Conservation (phyloP, 2,113 vertebrate genomes). For the Axis porcinus region DNA sequence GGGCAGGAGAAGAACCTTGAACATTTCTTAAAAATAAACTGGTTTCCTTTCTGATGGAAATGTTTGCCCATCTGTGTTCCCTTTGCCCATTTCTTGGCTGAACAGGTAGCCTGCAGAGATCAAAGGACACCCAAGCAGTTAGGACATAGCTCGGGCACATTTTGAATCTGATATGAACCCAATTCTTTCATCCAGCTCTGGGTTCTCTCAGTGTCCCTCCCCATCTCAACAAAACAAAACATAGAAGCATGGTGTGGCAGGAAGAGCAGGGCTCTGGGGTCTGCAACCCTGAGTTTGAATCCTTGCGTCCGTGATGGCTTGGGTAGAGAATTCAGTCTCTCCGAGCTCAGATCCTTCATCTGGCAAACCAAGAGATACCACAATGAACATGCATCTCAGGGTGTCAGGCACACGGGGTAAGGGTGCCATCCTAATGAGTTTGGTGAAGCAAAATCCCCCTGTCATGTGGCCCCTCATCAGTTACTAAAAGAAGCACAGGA, state of each 20-base stretch:
- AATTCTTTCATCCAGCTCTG: background rate
- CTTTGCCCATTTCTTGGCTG: background rate
- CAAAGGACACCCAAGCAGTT: rapidly evolving
- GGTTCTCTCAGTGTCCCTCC: background rate
- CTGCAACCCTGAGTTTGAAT: background rate
- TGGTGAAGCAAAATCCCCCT: background rate
- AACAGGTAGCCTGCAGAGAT: background rate
- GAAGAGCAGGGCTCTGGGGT: background rate
- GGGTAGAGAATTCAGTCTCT: background rate
- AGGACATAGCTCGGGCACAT: rapidly evolving
- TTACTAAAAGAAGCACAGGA: background rate
- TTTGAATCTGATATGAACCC: rapidly evolving
- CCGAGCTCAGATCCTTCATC: background rate
- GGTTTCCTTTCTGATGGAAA: background rate
- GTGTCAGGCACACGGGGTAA: background rate
- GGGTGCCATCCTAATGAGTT: background rate
- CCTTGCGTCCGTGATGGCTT: rapidly evolving
- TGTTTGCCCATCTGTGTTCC: no score
- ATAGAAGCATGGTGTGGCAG: rapidly evolving
- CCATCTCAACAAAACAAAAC: background rate
- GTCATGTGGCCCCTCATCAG: background rate
- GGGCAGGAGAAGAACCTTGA: background rate
- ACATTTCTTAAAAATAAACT: background rate
- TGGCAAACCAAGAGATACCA: background rate
- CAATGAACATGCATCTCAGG: background rate